phyloP scores from a whole-genome alignment of 2,797 vertebrate genomes.

The Chromobotia macracanthus region DNA sequence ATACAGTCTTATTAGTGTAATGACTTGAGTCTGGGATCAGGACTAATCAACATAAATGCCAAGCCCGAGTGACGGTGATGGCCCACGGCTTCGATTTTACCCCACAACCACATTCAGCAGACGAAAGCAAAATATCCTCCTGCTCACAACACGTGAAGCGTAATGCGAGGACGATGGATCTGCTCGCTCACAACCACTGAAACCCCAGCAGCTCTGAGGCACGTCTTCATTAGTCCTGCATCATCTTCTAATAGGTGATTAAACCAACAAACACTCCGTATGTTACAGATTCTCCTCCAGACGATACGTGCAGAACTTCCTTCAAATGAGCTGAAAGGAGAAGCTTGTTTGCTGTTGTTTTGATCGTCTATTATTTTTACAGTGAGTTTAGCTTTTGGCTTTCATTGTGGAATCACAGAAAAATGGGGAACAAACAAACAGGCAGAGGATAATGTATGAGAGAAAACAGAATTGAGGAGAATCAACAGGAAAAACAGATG shows the following conservation, averaged over 20 bases:
- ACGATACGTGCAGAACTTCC: constrained; percentile 69
- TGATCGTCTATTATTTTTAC: constrained; percentile 74
- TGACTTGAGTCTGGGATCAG: constrained; percentile 94
- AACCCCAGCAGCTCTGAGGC: constrained; percentile 70
- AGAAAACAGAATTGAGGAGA: constrained; percentile 57
- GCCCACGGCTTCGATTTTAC: constrained; percentile 83
- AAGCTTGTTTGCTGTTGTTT: constrained; percentile 71
- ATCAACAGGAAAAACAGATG: constrained; percentile 43
- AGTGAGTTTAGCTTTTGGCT: constrained; percentile 68
- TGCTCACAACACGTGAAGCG: constrained; percentile 77
- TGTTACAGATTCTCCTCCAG: constrained; percentile 68
- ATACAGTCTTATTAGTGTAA: constrained; percentile 99
- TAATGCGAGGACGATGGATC: constrained; percentile 70
- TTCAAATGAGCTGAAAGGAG: constrained; percentile 79
- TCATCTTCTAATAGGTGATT: constrained; percentile 76
- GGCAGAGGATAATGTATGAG: constrained; percentile 42
- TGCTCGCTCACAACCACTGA: not conserved
- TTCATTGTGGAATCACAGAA: constrained; percentile 66
- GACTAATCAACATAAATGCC: constrained; percentile 95
- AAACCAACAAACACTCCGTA: constrained; percentile 67
- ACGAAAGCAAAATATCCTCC: constrained; percentile 70
- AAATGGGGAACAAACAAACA: constrained; percentile 63
- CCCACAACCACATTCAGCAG: constrained; percentile 73
- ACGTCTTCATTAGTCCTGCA: constrained; percentile 72
- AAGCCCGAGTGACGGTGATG: constrained; percentile 76